Percentiles rank a stretch among this genome's conserved stretches.
Conservation (phyloP, 2,797 vertebrate species). For the Siniperca scherzeri region DNA sequence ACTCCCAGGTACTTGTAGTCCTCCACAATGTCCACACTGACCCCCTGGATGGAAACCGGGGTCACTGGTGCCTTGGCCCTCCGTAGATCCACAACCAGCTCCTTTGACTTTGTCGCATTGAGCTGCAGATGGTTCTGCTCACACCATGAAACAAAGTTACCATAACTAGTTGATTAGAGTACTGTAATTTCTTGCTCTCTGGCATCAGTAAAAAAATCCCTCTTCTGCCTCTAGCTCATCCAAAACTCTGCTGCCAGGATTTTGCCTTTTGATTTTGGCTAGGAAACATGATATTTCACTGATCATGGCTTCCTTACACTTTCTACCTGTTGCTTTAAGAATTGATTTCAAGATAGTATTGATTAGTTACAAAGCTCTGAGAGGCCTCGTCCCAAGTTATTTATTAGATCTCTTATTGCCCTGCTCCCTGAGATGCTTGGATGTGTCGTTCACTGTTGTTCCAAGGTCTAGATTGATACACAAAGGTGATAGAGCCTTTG, state of each 20-base stretch:
- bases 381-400: neutral
- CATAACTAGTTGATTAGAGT: neutral
- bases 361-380: constrained; percentile 1
- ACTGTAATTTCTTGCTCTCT: neutral
- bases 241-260: neutral
- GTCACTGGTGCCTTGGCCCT: too few relatives aligned
- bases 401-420: neutral
- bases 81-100: too few relatives aligned
- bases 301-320: neutral
- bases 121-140: too few relatives aligned
- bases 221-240: neutral
- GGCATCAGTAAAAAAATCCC: neutral
- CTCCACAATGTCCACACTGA: too few relatives aligned
- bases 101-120: too few relatives aligned
- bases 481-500: neutral
- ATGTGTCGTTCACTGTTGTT: too few relatives aligned
- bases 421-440: too few relatives aligned
- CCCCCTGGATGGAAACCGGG: too few relatives aligned
- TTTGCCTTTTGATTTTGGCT: neutral
- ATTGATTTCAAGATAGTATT: neutral
- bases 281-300: constrained; percentile 1
- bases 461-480: too few relatives aligned
- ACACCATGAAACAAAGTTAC: too few relatives aligned
- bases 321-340: too few relatives aligned
- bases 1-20: too few relatives aligned